These are phyloP conservation scores for Diplodus sargus DNA, from an alignment of 2,797 vertebrate species.

Conservation along the genomic window DNA sequence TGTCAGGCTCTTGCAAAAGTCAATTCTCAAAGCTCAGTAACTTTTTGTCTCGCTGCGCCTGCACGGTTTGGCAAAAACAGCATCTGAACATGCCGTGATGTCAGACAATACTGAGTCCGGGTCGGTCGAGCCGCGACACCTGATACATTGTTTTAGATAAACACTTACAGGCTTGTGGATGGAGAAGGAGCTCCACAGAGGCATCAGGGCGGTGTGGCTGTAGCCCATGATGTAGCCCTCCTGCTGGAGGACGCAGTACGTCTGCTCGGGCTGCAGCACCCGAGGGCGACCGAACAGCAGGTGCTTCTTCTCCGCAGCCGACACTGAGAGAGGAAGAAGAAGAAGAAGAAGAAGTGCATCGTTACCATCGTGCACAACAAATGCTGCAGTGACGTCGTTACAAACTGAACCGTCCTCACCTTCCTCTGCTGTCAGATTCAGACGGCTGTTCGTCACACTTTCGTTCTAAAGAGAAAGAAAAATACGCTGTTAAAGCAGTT, in stretches of 20 bases:
- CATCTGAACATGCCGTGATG: no score
- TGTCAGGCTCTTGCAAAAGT: no score
- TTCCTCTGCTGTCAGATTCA: constrained; percentile 79
- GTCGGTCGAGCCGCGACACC: no score
- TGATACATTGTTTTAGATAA: no score
- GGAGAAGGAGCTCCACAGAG: constrained; percentile 85
- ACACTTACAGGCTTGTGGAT: constrained; percentile 72
- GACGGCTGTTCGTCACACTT: constrained; percentile 63
- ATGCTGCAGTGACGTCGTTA: no score
- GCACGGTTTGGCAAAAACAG: no score
- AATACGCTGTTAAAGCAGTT: background rate
- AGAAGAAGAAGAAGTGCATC: background rate
- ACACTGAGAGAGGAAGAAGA: constrained; percentile 48
- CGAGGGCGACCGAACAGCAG: constrained; percentile 73
- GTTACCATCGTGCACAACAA: no score
- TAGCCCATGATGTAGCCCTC: constrained; percentile 80
- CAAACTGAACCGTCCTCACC: constrained; percentile 58
- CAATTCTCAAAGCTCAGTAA: no score
- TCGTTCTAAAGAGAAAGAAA: constrained; percentile 40
- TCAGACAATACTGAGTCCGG: no score
- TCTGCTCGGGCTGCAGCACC: constrained; percentile 60
- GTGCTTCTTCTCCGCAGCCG: constrained; percentile 65
- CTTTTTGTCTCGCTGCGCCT: no score
- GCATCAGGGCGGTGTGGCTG: constrained; percentile 69
- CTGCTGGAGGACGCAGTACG: constrained; percentile 81